Evolutionary conservation across 2,797 vertebrate species (phyloP), one percentile per base, ranked within the genome.

Genomic region (Rhodeus uyekii): DNA sequence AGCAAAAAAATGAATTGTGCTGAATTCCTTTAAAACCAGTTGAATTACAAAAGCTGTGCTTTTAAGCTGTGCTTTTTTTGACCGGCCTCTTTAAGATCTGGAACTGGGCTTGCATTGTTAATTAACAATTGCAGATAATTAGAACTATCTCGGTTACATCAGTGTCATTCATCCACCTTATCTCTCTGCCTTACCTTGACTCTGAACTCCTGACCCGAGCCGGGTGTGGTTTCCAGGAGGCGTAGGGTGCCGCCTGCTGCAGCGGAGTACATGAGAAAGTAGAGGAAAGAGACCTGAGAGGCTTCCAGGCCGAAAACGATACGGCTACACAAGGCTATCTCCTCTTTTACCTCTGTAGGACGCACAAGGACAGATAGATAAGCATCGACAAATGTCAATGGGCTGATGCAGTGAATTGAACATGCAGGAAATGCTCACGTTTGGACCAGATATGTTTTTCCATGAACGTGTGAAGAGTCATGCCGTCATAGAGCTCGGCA

Each of bases 231-330:
- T 85, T 94, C 94, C 86, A 94, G 83, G 46, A 95, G 90, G 0
- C 74, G 48, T 71, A 93, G 63, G 5, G 93, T 6, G 12, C 93
- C 93, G 75, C 94, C 94, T 55, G 92, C 93, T 32, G 93, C 91
- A 2, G 91, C 83, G 2, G 91, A 87, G 61, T 92, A 95, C 91
- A 92, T 88, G 38, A 95, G 92, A 87, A 94, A 94, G 86, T 89
- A 95, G 0, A 95, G 88, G 80, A 94, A 92, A 82, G 94, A 95
- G 88, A 95, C 89, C 91, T 94, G 94, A 71, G 89, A 90, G 18
- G 93, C 88, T 86, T 95, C 93, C 80, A 91, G 65, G 72, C 94
- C 94, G 85, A 94, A 93, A 2, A 94, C 83, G 0, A 89, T 77
- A 74, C 92, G 91, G 85, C 86, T 87, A 5, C 87, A 85, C 72